phyloP scores from a whole-genome alignment of 2,888 invertebrate genomes.

The Cremastinae sp. region DNA sequence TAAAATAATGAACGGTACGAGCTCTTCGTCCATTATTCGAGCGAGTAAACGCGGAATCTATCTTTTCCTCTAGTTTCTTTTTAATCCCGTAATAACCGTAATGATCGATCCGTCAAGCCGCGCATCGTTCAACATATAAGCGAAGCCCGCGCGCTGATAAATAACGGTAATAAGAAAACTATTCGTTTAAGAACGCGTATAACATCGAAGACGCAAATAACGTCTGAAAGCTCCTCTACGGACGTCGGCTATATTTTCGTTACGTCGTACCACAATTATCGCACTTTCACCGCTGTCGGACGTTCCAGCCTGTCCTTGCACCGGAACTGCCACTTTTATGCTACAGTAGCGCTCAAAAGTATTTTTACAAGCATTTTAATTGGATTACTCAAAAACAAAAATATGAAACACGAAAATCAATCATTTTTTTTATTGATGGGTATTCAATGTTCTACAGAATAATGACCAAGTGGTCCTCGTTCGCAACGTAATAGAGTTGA shows the following conservation, averaged over 20 bases:
- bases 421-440: no score
- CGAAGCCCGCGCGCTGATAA: slow-evolving; percentile 1
- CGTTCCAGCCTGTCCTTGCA: slow-evolving; percentile 67
- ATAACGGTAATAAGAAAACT: slow-evolving; percentile 34
- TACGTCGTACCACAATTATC: slow-evolving; percentile 70
- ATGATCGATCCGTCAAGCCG: slow-evolving; percentile 18
- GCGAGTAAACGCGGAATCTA: not conserved
- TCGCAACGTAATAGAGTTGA: no score
- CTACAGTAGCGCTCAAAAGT: no score
- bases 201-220: slow-evolving; percentile 28
- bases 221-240: slow-evolving; percentile 44
- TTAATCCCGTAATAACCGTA: slow-evolving; percentile 13
- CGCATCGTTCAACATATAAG: slow-evolving; percentile 3
- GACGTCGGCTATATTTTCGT: slow-evolving; percentile 76
- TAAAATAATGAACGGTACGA: slow-evolving; percentile 16
- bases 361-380: no score
- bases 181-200: slow-evolving; percentile 49
- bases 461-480: no score
- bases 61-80: not conserved
- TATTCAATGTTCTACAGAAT: no score
- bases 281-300: slow-evolving; percentile 73
- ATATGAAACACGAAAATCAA: no score
- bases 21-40: slow-evolving; percentile 14
- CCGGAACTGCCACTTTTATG: slow-evolving; percentile 59
- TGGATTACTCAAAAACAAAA: no score